Base-by-base conservation (phyloP, 2,888 invertebrate genomes). In the Melolontha melolontha region DNA sequence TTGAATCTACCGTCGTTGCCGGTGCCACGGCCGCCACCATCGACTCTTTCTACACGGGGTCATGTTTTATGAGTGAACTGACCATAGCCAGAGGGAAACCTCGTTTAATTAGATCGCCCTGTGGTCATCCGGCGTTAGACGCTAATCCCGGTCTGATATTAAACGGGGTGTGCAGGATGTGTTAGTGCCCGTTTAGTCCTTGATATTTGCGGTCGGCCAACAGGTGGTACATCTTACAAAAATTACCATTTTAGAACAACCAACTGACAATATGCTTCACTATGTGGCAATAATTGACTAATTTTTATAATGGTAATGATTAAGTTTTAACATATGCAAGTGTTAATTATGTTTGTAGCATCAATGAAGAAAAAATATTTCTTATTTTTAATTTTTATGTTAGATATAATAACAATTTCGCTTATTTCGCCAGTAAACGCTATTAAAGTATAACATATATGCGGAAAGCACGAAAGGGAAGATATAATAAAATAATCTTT, bases 61-160 rank as follows among this genome's bases (percentile, higher is more conserved):
- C 57, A 64, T 64, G 64, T 68, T 68, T 64, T 68, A 64, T 64
- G 68, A 64, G 54, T 55, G 59, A 57, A 66, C 59, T 57, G 66
- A 59, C 57, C 66, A 57, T 59, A 29, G 59, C 52, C 34, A 40
- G 29, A 54, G 54, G 68, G 17, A 40, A 59, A 22, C 65, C 47
- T 39, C 67, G 57, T 67, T 71, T 71, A 71, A 71, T 71, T 71
- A 71, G 66, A 70, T 68, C 66, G 66, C 52, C 67, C 66, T 62
- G 69, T 59, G 68, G 66, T 68, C 70, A 71, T 51, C 69, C 67
- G 34, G 29, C 62, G 57, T 64, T 64, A 29, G 49, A 40, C 50
- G 49, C 42, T 71, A 71, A 64, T 70, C 67, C 65, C 54, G 67
- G 66, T 68, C 68, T 70, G 59, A 67, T 71, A 67, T 71, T 66